Base-by-base conservation (phyloP, 2,888 invertebrate species). In the Pecten maximus region DNA sequence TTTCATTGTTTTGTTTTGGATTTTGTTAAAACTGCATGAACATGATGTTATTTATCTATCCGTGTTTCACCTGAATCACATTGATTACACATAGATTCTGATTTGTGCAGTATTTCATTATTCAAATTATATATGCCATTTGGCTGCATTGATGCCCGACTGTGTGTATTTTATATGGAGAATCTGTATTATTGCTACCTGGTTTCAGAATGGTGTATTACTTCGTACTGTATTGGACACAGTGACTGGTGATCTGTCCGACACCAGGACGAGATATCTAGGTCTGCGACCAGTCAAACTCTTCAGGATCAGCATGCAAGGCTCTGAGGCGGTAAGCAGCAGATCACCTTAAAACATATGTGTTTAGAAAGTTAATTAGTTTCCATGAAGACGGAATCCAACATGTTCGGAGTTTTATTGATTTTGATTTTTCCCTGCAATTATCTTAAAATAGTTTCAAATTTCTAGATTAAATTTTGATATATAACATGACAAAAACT, bases 231-330 rank as follows among this genome's bases (percentile, higher is more conserved):
- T 99, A 3, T 97, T 99, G 50, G 99, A 99, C 97, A 98, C 98
- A 0, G 98, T 99, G 39, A 99, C 99, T 87, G 99, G 99, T 0
- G 99, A 99, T 96, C 97, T 99, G 94, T 98, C 99, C 3, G 99
- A 99, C 96, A 99, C 99, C 0, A 97, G 99, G 94, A 99, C 99
- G 0, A 98, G 99, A 97, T 99, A 99, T 97, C 97, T 99, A 88
- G 99, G 99, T 40, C 98, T 99, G 0, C 97, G 99, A 89, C 98
- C 99, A 0, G 99, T 99, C 0, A 99, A 99, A 97, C 97, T 99
- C 6, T 99, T 99, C 97, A 98, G 99, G 96, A 99, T 99, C 91
- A 97, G 98, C 93, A 99, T 99, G 98, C 99, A 99, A 96, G 98
- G 98, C 23, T 98, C 98, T 16, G 99, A 99, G 97, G 99, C 99